Evolutionary conservation across 2,888 invertebrate species (phyloP), one percentile per base, ranked within the genome.

Genomic region (Diarsia dahlii): DNA sequence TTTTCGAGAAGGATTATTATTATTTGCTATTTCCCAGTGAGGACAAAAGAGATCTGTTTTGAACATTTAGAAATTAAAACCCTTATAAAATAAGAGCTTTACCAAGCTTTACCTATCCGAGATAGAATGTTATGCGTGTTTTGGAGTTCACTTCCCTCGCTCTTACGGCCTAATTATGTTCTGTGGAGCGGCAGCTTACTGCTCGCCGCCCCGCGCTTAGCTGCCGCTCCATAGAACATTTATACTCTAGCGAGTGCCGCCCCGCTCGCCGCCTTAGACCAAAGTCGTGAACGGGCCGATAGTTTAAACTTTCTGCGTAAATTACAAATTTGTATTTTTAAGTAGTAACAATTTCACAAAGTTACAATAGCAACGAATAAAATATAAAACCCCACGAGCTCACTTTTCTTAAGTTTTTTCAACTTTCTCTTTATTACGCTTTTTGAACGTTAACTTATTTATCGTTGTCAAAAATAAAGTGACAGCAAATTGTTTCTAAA

Each of bases 401-500:
- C 23, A 23, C 0, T 23, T 23, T 23, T 23, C 13, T 12, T 23
- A 6, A 13, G 5, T 13, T 23, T 56, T n/a, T n/a, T n/a, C 0
- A 20, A 56, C 23, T 56, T 23, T 23, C 23, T 23, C 0, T 56
- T 13, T 23, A 9, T 10, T 20, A 15, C 28, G 9, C 39, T 63
- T 74, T 76, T 62, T n/a, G 34, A 76, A 76, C 79, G 58, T 13
- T 13, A 10, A 39, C n/a, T 20, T 2, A 12, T 13, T 20, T 2
- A 12, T 13, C 1, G 3, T 67, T 56, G 78, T 75, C 76, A 68
- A 76, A 76, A 58, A 15, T 18, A 6, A 50, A 28, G 0, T 82
- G 67, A 64, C 67, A 76, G 56, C 34, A 0, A 5, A 13, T 23
- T 8, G 46, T 86, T 88, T 78, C 78, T 77, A 67, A 88, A 87